Evolutionary conservation across 2,113 vertebrate species (phyloP).

Genomic region (Poicephalus meyeri): DNA sequence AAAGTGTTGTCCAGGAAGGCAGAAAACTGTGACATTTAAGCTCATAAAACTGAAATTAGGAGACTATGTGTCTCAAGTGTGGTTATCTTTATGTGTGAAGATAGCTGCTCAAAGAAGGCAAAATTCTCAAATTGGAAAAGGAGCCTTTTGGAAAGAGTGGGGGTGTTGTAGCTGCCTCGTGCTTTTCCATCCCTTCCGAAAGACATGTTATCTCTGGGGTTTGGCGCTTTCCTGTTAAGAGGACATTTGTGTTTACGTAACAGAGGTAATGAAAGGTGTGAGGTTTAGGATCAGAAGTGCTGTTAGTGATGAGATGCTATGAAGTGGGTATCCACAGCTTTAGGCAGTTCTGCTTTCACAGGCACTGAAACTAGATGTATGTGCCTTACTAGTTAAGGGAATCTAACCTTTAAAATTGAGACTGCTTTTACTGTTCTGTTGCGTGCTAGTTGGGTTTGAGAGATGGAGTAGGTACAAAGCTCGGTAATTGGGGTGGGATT

Average conservation of each 20-base stretch:
- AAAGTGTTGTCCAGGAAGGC: conserved; percentile 10
- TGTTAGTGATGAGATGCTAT: rapidly evolving
- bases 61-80: background rate
- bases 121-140: background rate
- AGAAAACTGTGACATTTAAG: background rate
- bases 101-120: background rate
- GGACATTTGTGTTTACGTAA: background rate
- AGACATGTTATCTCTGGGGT: rapidly evolving
- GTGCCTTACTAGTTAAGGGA: background rate
- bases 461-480: background rate
- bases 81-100: background rate
- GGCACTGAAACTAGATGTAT: rapidly evolving
- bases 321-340: rapidly evolving
- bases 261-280: background rate
- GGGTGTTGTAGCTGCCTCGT: background rate
- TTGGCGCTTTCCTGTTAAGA: background rate
- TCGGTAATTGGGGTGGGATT: rapidly evolving
- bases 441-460: background rate
- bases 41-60: background rate
- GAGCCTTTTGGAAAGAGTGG: background rate
- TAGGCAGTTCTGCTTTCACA: background rate
- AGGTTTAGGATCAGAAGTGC: background rate
- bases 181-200: background rate
- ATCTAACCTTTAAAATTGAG: background rate
- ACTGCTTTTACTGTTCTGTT: background rate